Evolutionary conservation across 2,797 vertebrate genomes (phyloP), one percentile per base, ranked within the genome.

Genomic region (Sus cebifrons): DNA sequence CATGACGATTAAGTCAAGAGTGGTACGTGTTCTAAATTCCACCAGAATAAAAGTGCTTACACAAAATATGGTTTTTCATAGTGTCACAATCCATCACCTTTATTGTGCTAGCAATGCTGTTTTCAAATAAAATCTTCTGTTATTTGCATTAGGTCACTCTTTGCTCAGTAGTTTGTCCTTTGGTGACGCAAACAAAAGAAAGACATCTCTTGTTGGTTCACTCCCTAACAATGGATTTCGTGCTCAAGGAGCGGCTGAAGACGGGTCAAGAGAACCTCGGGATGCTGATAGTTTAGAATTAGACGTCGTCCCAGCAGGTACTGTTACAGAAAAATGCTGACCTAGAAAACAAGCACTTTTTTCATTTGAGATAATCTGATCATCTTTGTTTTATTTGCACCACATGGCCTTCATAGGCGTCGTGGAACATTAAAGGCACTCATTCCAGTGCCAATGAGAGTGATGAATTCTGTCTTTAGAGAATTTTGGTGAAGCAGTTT

Each of bases 381-480:
- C 2, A 86, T 71, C 36, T 94, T 68, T 62, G n/a, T 32, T 85
- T 54, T 40, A n/a, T 71, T 85, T 70, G 40, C 17, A 82, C 20
- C 49, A 29, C n/a, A 49, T 49, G 18, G 16, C 56, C 64, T 89
- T 65, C 36, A 16, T 20, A 44, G 36, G 62, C 79, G 32, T 7
- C 21, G 15, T 23, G 52, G n/a, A 29, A 12, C 67, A 56, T n/a
- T 36, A 36, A 64, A 58, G 52, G 12, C 60, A 74, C 23, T 64
- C 68, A 64, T 79, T 60, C 1, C 14, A n/a, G 23, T 58, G 21
- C 36, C 73, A 71, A 18, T 6, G 27, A 77, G 9, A 58, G n/a
- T 56, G 25, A 89, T 68, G 3, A 87, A 90, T 87, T 93, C 85
- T 54, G 20, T 94, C 36, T 74, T 79, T 81, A 74, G 60, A 93